Evolutionary conservation across 2,797 vertebrate genomes (phyloP).

Genomic region (Pseudomugil gertrudae): DNA sequence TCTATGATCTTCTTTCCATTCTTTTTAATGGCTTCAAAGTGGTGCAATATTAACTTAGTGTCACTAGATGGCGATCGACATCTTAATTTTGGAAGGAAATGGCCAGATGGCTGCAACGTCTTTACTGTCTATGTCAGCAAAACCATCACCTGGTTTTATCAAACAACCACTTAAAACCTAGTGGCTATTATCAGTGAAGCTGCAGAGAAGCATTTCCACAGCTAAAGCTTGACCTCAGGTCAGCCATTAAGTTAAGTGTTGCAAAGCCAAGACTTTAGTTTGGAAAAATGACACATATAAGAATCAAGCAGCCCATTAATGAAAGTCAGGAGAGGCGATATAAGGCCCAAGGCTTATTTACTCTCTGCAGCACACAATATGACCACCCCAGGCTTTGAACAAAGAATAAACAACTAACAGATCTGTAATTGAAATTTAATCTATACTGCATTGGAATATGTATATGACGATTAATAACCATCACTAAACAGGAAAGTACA

Average conservation of each 20-base stretch:
- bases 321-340: conserved; percentile 58
- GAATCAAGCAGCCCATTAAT: conserved; percentile 71
- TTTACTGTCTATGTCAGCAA: conserved; percentile 10
- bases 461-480: neutral
- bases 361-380: conserved; percentile 29
- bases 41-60: conserved; percentile 40
- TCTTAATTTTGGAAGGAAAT: conserved; percentile 1
- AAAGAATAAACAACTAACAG: conserved; percentile 33
- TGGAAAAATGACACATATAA: conserved; percentile 60
- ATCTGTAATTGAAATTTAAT: conserved; percentile 2
- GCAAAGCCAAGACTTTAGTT: conserved; percentile 42
- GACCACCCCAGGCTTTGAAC: conserved; percentile 16
- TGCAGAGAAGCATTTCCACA: conserved; percentile 14
- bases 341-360: conserved; percentile 51
- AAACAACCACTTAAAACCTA: conserved; percentile 49
- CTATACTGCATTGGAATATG: neutral
- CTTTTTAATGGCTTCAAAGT: neutral
- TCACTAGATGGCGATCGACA: conserved; percentile 66
- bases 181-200: conserved; percentile 25
- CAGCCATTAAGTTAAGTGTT: conserved; percentile 71
- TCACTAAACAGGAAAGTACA: neutral
- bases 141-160: conserved; percentile 46
- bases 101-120: neutral
- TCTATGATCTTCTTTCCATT: neutral
- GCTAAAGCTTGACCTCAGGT: conserved; percentile 26